Evolutionary conservation across 2,113 vertebrate genomes (phyloP).

Genomic region (Recurvirostra avosetta): DNA sequence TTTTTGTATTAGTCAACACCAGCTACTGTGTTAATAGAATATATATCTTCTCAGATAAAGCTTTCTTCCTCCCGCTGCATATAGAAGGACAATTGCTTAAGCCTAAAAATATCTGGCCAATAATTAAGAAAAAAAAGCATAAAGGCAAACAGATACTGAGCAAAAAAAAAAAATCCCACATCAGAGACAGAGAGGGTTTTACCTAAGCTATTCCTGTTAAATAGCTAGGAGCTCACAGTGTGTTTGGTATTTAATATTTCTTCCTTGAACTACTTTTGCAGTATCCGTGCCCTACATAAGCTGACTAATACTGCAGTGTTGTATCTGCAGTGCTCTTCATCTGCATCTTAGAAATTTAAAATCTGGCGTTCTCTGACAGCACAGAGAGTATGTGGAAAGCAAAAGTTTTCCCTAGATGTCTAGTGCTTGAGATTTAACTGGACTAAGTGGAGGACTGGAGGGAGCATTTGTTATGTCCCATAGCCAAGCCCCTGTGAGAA

Average conservation of each 20-base stretch:
- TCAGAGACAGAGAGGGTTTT: background rate
- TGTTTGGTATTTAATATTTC: conserved; percentile 22
- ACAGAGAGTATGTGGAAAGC: background rate
- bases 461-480: background rate
- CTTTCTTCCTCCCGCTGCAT: background rate
- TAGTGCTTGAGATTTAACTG: background rate
- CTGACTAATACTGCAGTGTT: conserved; percentile 61
- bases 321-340: conserved; percentile 42
- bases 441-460: background rate
- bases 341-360: conserved; percentile 1
- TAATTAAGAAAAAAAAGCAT: background rate
- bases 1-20: background rate
- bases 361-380: background rate
- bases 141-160: background rate
- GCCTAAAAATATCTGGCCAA: background rate
- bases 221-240: background rate
- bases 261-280: conserved; percentile 38
- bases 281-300: conserved; percentile 41
- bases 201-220: background rate
- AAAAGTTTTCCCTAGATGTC: background rate
- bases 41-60: background rate
- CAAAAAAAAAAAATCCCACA: background rate
- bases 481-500: background rate
- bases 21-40: background rate
- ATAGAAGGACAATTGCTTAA: background rate